Conservation (phyloP, 2,888 invertebrate genomes). For the Catonia carolina region DNA sequence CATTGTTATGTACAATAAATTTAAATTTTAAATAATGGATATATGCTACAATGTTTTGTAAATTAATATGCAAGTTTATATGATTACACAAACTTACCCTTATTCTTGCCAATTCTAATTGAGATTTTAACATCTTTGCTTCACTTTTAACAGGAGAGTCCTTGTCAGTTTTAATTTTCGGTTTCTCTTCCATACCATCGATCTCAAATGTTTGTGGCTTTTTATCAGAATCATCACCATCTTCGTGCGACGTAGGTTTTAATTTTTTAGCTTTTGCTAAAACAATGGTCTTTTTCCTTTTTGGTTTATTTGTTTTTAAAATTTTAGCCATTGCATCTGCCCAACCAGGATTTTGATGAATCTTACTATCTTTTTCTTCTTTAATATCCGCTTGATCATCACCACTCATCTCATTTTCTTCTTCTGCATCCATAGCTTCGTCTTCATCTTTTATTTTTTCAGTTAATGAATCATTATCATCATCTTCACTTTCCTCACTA, state of each 20-base stretch:
- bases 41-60: no score
- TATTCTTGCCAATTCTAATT: constrained; percentile 31
- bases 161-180: not conserved
- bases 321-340: constrained; percentile 77
- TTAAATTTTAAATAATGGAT: no score
- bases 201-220: not conserved
- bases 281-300: constrained; percentile 65
- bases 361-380: constrained; percentile 14
- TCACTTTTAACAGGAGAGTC: not conserved
- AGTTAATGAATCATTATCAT: no score
- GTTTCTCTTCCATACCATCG: not conserved
- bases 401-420: no score
- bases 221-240: not conserved
- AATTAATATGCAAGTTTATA: no score
- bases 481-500: no score
- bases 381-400: no score
- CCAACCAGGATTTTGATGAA: constrained; percentile 59
- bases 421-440: no score
- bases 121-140: no score
- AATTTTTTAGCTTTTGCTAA: constrained; percentile 73
- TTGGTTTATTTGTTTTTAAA: constrained; percentile 64
- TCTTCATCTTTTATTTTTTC: no score
- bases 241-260: constrained; percentile 7
- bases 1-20: no score
- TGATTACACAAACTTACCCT: constrained; percentile 37